Conservation (phyloP, 2,797 vertebrate species). For the Sebastes flavidus region DNA sequence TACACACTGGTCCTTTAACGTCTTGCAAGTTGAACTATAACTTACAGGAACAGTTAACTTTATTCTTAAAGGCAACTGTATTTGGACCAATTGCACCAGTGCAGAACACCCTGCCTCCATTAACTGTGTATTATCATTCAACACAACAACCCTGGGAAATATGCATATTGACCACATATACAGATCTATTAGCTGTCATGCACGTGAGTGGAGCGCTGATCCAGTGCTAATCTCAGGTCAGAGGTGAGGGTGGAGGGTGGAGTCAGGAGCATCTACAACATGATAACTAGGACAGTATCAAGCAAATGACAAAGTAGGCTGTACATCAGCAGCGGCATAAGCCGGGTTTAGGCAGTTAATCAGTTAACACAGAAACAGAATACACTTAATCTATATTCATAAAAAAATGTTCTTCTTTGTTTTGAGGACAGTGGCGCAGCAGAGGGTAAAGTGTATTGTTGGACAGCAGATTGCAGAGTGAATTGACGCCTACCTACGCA, state of each 20-base stretch:
- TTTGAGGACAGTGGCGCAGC: background rate
- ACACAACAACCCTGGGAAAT: constrained; percentile 22
- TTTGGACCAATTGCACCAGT: background rate
- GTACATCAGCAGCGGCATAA: background rate
- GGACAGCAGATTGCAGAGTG: constrained; percentile 3
- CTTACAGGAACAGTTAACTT: background rate
- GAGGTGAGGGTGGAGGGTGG: constrained; percentile 22
- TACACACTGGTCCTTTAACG: background rate
- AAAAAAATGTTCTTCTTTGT: background rate
- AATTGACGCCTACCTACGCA: constrained; percentile 2
- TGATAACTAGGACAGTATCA: background rate
- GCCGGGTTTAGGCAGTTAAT: background rate
- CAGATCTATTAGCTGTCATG: constrained; percentile 5
- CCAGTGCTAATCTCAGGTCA: constrained; percentile 47
- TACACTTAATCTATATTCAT: background rate
- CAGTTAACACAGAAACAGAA: constrained; percentile 3
- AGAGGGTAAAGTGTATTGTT: background rate
- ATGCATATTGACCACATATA: constrained; percentile 30
- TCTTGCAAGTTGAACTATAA: background rate
- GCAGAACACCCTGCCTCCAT: background rate
- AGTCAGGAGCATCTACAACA: background rate
- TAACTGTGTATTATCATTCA: constrained; percentile 37
- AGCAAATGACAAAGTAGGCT: background rate
- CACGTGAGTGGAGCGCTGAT: constrained; percentile 35
- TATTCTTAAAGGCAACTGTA: background rate